A percentile compares a stretch with the other conserved stretches of the same genome.
Conservation (phyloP, 2,888 invertebrate genomes). For the Proisotoma minuta region DNA sequence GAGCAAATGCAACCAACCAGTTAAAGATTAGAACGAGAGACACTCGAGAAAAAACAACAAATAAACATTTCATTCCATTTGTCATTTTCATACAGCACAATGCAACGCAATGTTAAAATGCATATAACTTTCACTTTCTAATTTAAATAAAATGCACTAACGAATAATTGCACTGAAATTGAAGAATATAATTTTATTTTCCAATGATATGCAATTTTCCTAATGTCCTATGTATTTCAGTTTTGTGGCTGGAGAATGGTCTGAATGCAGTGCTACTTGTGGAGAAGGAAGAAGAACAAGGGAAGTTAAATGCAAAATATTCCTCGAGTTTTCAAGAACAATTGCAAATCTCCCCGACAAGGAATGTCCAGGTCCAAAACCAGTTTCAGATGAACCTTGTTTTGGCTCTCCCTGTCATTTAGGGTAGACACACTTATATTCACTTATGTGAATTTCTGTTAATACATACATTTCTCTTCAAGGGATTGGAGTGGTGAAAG, state of each 20-base stretch:
- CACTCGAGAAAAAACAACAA: too few relatives aligned
- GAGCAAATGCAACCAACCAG: too few relatives aligned
- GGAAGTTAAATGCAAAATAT: constrained; percentile 89
- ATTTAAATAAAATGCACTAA: too few relatives aligned
- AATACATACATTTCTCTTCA: background rate
- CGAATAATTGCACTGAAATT: too few relatives aligned
- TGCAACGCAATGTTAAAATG: too few relatives aligned
- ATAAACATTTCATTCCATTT: too few relatives aligned
- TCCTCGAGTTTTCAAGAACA: constrained; percentile 83
- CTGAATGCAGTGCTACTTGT: constrained; percentile 84
- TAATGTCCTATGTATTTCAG: constrained; percentile 57
- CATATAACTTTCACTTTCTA: too few relatives aligned
- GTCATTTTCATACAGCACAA: too few relatives aligned
- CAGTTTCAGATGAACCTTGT: constrained; percentile 74
- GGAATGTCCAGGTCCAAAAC: constrained; percentile 81
- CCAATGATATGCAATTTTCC: too few relatives aligned
- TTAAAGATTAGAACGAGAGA: too few relatives aligned
- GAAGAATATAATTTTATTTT: too few relatives aligned
- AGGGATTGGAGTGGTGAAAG: constrained; percentile 20
- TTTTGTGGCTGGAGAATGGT: constrained; percentile 89
- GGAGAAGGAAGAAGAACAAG: constrained; percentile 80
- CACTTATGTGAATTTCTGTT: background rate
- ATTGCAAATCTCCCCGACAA: constrained; percentile 81
- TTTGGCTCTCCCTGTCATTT: constrained; percentile 65
- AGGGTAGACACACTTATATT: constrained; percentile 24